Evolutionary conservation across 2,113 vertebrate genomes (phyloP).

Genomic region (Eclectus roratus): DNA sequence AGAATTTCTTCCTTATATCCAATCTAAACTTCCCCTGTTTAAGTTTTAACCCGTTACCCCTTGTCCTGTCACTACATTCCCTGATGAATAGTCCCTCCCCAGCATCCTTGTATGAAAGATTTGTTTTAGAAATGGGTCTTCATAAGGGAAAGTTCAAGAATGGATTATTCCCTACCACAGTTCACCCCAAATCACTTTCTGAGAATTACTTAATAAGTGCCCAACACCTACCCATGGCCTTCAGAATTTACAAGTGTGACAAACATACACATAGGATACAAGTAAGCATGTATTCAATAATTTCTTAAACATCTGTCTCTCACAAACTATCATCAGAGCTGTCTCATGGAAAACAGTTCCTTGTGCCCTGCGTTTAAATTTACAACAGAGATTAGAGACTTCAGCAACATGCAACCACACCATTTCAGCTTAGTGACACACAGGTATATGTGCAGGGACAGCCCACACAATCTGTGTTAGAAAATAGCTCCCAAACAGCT

Average conservation of each 20-base stretch:
- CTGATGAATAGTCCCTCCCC: no score
- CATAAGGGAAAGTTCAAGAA: neutral
- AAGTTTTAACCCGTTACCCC: no score
- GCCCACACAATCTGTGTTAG: neutral
- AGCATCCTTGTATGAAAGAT: no score
- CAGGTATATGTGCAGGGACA: neutral
- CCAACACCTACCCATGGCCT: neutral
- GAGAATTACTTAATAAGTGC: neutral
- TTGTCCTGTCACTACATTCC: no score
- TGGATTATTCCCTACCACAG: neutral
- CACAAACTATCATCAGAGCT: neutral
- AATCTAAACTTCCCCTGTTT: no score
- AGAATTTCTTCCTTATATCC: no score
- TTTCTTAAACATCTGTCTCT: neutral
- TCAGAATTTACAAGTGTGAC: neutral
- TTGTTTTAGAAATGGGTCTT: neutral
- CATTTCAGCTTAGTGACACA: neutral
- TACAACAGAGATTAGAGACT: neutral
- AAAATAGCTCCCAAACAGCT: neutral
- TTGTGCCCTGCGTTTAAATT: neutral
- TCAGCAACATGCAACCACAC: neutral
- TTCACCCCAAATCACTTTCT: neutral
- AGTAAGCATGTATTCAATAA: neutral
- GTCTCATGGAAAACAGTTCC: neutral
- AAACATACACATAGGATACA: neutral